These are phyloP conservation scores for Coelopa pilipes DNA, from an alignment of 2,888 invertebrate genomes.

Conservation along the genomic window DNA sequence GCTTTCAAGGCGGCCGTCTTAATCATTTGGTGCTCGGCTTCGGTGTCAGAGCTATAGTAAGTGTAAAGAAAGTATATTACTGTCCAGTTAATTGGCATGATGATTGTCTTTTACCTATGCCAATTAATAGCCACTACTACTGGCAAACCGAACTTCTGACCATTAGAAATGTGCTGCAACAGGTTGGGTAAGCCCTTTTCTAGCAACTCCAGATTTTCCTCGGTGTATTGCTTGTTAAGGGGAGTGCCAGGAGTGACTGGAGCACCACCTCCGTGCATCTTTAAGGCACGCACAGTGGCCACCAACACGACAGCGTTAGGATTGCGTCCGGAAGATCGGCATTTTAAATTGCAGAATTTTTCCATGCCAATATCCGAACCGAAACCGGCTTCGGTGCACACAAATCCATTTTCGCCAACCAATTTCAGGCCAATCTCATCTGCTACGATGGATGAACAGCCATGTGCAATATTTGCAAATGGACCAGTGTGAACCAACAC, in stretches of 20 bases:
- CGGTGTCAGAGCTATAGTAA: slow-evolving; percentile 80
- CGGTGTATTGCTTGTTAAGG: slow-evolving; percentile 82
- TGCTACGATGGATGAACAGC: slow-evolving; percentile 95
- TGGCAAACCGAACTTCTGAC: slow-evolving; percentile 87
- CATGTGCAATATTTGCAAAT: slow-evolving; percentile 99
- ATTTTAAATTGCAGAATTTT: slow-evolving; percentile 98
- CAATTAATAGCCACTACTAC: slow-evolving; percentile 94
- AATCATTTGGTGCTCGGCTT: slow-evolving; percentile 83
- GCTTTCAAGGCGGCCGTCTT: slow-evolving; percentile 76
- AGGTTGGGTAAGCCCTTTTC: slow-evolving; percentile 90
- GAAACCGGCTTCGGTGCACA: slow-evolving; percentile 98
- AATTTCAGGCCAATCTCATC: slow-evolving; percentile 94
- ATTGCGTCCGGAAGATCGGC: slow-evolving; percentile 83
- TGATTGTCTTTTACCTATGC: slow-evolving; percentile 74
- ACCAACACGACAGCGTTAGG: slow-evolving; percentile 95
- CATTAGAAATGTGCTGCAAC: slow-evolving; percentile 93
- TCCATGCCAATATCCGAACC: slow-evolving; percentile 99
- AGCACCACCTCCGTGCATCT: slow-evolving; percentile 99
- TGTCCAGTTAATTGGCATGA: not conserved
- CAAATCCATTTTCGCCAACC: slow-evolving; percentile 89
- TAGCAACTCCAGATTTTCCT: slow-evolving; percentile 89
- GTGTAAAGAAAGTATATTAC: no score
- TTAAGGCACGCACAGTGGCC: slow-evolving; percentile 91
- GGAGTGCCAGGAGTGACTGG: slow-evolving; percentile 86
- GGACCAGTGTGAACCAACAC: slow-evolving; percentile 98